Conservation (phyloP, 2,797 vertebrate genomes). For the Gymnocypris eckloni region DNA sequence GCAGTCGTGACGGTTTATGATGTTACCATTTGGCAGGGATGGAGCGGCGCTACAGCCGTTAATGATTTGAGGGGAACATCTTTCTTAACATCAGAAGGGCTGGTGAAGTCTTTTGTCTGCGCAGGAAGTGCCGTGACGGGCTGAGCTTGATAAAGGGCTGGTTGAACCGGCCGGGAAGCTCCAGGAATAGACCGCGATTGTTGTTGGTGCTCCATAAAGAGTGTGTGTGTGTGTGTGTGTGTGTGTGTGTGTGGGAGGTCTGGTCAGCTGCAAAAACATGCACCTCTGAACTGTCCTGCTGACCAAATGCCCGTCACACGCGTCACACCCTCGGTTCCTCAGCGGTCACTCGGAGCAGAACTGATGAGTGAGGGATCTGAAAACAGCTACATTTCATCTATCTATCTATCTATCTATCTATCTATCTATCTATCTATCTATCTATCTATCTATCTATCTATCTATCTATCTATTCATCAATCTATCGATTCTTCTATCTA, state of each 20-base stretch:
- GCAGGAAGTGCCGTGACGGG: conserved; percentile 63
- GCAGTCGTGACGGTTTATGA: background rate
- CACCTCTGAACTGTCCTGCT: conserved; percentile 31
- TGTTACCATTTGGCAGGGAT: background rate
- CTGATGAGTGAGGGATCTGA: background rate
- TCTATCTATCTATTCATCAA: background rate
- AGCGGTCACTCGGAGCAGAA: background rate
- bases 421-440: background rate
- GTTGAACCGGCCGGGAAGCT: conserved; percentile 56
- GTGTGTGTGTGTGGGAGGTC: conserved; percentile 71
- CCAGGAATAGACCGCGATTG: conserved; percentile 77
- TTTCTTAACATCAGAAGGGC: conserved; percentile 2
- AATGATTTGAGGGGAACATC: background rate
- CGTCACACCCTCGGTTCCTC: conserved; percentile 42
- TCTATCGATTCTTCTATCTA: background rate
- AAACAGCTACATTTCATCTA: too few relatives aligned
- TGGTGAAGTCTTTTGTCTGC: background rate
- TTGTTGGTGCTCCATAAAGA: conserved; percentile 69
- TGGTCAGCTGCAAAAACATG: conserved; percentile 84
- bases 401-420: background rate
- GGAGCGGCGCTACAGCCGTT: background rate
- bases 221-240: conserved; percentile 63
- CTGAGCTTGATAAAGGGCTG: conserved; percentile 67
- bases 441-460: background rate
- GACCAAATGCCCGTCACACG: conserved; percentile 80